Base-by-base conservation (phyloP, 2,113 vertebrate genomes). In the Atherinomorus stipes region DNA sequence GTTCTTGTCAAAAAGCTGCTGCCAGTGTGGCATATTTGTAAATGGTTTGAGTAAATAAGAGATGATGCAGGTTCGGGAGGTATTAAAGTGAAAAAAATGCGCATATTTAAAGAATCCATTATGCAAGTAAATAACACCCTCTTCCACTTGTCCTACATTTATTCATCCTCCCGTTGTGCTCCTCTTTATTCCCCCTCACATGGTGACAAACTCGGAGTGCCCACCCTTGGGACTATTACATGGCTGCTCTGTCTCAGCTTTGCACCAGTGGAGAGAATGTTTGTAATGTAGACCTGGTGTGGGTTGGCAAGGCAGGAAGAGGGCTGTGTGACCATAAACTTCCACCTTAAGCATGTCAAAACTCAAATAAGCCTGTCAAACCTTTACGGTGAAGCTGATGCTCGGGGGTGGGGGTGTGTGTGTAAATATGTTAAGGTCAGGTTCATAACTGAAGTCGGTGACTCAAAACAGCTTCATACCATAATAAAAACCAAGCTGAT, bases 351-450 rank as follows among this genome's bases (percentile, higher is more conserved):
- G 44, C 13, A 47, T 47, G 44, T 47, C 2, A n/a, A 47, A 47
- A n/a, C 44, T n/a, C 18, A 47, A 47, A 45, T 18, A 45, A 16
- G 44, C 16, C 16, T 18, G 44, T 45, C 44, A 45, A 45, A 45
- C 44, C 44, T 45, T 45, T 18, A 45, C n/a, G 10, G 44, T 7
- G n/a, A 47, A 47, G 44, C 16, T 47, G 44, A 60, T 68, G 22
- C 50, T 42, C 5, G 15, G 1, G 38, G 51, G 76, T 11, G 54
- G 22, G 47, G 11, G 65, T 47, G n/a, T n/a, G n/a, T n/a, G n/a
- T 37, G 18, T 51, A 61, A 60, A 74, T 64, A 34, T 44, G 42
- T 51, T 26, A 4, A 76, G 76, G 64, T 73, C 81, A 76, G 62
- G 28, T 37, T 28, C 12, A 8, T 51, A 31, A 64, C 60, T 45